phyloP scores from a whole-genome alignment of 2,888 invertebrate genomes.

The Hoplodrina ambigua region DNA sequence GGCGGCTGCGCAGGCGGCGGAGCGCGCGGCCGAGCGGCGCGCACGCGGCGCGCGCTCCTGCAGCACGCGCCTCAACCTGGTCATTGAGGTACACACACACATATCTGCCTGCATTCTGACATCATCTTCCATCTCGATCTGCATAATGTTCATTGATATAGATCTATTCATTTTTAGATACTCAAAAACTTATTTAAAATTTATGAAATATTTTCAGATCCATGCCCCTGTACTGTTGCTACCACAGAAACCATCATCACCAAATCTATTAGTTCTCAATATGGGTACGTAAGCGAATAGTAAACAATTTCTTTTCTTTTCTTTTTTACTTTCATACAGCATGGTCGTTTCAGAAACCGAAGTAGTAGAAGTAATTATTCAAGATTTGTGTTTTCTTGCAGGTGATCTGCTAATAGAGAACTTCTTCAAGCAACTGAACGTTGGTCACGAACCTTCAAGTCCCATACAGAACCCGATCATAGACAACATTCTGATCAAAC shows the following conservation, averaged over 20 bases:
- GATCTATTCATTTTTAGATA: no score
- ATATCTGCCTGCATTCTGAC: no score
- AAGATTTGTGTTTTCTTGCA: conserved; percentile 61
- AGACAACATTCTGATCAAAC: conserved; percentile 93
- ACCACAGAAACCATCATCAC: conserved; percentile 95
- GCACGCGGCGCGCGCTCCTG: conserved; percentile 82
- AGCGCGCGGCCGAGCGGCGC: conserved; percentile 78
- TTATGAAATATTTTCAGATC: conserved; percentile 75
- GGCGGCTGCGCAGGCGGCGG: conserved; percentile 78
- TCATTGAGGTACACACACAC: conserved; percentile 86
- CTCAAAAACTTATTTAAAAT: no score
- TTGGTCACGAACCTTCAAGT: conserved; percentile 74
- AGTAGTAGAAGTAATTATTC: not conserved
- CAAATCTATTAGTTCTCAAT: conserved; percentile 94
- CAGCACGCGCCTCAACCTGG: conserved; percentile 90
- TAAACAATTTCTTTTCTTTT: not conserved
- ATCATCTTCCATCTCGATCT: no score
- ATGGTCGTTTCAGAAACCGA: not conserved
- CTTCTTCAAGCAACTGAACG: conserved; percentile 92
- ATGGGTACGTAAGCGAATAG: conserved; percentile 87
- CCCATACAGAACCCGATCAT: conserved; percentile 88
- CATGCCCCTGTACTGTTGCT: conserved; percentile 94
- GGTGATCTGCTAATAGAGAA: conserved; percentile 95
- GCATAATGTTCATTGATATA: no score
- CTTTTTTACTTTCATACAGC: no score